phyloP scores from a whole-genome alignment of 2,797 vertebrate species.

The Ptychadena robeensis region DNA sequence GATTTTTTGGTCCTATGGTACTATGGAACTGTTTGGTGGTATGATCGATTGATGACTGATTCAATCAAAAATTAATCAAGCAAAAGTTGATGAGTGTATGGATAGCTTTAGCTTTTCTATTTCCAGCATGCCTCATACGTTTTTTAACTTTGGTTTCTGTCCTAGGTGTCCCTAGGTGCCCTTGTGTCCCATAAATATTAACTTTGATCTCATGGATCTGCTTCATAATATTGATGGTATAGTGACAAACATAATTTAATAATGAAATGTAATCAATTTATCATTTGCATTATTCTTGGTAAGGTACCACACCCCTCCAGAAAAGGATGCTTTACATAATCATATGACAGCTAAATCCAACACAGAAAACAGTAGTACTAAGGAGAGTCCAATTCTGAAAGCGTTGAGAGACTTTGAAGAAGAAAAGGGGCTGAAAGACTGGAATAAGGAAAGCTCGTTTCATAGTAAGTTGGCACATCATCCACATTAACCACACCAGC shows the following conservation, averaged over 20 bases:
- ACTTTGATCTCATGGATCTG: too few relatives aligned
- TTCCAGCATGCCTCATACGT: too few relatives aligned
- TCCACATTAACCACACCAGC: background rate
- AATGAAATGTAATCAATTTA: background rate
- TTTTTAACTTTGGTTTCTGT: too few relatives aligned
- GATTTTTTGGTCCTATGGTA: too few relatives aligned
- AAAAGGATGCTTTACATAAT: conserved; percentile 77
- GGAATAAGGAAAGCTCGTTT: conserved; percentile 74
- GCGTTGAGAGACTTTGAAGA: conserved; percentile 90
- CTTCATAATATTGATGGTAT: background rate
- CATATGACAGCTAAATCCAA: conserved; percentile 67
- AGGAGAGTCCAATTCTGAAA: conserved; percentile 85
- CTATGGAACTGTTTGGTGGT: too few relatives aligned
- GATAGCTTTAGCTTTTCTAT: too few relatives aligned
- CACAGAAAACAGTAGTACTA: conserved; percentile 66
- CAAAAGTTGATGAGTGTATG: too few relatives aligned
- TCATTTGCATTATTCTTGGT: conserved; percentile 20
- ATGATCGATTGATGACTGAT: too few relatives aligned
- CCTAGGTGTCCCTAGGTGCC: too few relatives aligned
- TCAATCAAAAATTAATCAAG: too few relatives aligned
- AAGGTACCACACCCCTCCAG: conserved; percentile 79
- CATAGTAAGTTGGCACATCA: conserved; percentile 67
- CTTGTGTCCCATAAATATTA: too few relatives aligned
- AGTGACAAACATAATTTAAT: background rate
- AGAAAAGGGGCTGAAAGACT: conserved; percentile 83